Base-by-base conservation (phyloP, 2,797 vertebrate species). In the Remorina albescens region DNA sequence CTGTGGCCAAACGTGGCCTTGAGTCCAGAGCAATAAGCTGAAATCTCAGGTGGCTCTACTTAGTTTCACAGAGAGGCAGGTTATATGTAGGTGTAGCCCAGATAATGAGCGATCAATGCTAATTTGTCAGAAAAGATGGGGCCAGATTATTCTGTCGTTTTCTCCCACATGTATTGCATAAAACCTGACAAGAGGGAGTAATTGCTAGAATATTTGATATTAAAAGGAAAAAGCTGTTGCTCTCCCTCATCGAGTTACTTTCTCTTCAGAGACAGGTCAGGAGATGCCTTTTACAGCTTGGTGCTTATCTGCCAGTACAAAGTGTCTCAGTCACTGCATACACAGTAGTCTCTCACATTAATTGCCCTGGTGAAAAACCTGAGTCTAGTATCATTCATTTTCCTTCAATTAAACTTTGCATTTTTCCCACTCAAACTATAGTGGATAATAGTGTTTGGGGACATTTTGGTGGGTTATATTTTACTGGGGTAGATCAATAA, bases 401-500 rank as follows among this genome's bases (percentile, higher is more conserved):
- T 46, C 57, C 34, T 60, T 81, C 60, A 67, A 47, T 83, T 76
- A 78, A 69, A 76, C 28, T 59, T 21, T 47, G 36, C 15, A 61
- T 66, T 79, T 25, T 34, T 46, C 10, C 18, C 26, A 41, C 50
- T 21, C 26, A 46, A 61, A 61, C 55, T 1, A 10, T 39, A 63
- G 41, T 16, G 39, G 18, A 56, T 23, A 13, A 46, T 9, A 21
- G 65, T 21, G 46, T 80, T 57, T 72, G 25, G 54, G 76, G 39
- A 69, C 10, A 51, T 69, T 80, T 61, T 71, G 57, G 68, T 63
- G 55, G 60, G 68, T 76, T 58, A 60, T 53, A 69, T 68, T 76
- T 68, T 83, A 44, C 70, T 47, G 13, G 25, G 18, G 9, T 62
- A 72, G 53, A 86, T 85, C 76, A 86, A 87, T 80, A 75, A 63